These are phyloP conservation scores for Perccottus glenii DNA, from an alignment of 2,113 vertebrate species.

Conservation along the genomic window DNA sequence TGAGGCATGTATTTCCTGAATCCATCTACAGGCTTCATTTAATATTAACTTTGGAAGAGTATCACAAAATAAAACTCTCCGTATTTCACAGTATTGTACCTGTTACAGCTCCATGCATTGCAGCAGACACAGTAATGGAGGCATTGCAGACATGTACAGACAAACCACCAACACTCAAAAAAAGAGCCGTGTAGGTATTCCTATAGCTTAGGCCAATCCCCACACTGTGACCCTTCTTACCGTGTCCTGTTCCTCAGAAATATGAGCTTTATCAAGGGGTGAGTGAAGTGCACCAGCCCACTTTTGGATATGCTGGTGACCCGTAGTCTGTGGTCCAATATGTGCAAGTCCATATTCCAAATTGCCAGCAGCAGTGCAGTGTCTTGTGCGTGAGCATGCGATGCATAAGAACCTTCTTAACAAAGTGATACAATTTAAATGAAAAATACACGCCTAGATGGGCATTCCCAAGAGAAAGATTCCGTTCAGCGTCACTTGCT, in stretches of 20 bases:
- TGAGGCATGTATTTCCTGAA: too few relatives aligned
- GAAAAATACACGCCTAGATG: not conserved
- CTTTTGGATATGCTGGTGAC: slow-evolving; percentile 81
- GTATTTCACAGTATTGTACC: too few relatives aligned
- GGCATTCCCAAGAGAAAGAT: not conserved
- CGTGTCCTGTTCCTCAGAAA: slow-evolving; percentile 82
- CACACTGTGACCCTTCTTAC: slow-evolving; percentile 63
- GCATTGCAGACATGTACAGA: slow-evolving; percentile 39
- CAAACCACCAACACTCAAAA: slow-evolving; percentile 37
- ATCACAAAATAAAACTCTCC: not conserved
- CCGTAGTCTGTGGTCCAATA: slow-evolving; percentile 81
- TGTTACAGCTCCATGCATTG: not conserved
- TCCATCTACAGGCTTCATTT: too few relatives aligned
- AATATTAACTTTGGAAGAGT: too few relatives aligned
- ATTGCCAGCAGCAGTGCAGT: not conserved
- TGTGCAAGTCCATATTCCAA: slow-evolving; percentile 81
- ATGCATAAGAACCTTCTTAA: slow-evolving; percentile 6
- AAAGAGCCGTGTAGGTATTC: slow-evolving; percentile 9
- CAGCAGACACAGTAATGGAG: not conserved
- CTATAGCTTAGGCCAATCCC: slow-evolving; percentile 8
- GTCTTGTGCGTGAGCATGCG: slow-evolving; percentile 11
- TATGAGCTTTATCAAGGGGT: slow-evolving; percentile 82
- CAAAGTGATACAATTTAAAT: slow-evolving; percentile 2
- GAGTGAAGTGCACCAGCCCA: slow-evolving; percentile 78
- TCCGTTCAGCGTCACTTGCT: slow-evolving; percentile 15